Conservation (phyloP, 1,140 invertebrate genomes). For the Macrobrachium nipponense region DNA sequence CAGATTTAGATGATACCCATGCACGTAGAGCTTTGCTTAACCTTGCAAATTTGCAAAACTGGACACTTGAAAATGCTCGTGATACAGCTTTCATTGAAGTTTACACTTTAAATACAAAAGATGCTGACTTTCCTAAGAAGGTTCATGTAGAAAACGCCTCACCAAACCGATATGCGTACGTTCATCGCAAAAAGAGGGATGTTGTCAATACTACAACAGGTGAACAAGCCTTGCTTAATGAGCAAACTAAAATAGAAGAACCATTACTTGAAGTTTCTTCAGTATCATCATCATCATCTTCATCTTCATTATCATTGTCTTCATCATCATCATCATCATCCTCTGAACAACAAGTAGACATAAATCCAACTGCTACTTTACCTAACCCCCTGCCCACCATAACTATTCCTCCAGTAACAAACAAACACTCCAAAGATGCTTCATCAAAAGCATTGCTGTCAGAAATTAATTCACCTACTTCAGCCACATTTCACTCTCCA, state of each 20-base stretch:
- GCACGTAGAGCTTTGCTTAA: constrained; percentile 50
- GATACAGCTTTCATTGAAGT: constrained; percentile 59
- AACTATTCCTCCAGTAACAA: constrained; percentile 4
- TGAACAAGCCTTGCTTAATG: constrained; percentile 27
- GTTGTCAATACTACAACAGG: constrained; percentile 34
- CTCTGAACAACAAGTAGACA: not conserved
- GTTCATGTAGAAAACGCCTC: constrained; percentile 4
- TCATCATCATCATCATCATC: too few relatives aligned
- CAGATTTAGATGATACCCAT: constrained; percentile 42
- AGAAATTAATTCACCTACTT: too few relatives aligned
- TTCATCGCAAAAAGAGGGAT: constrained; percentile 42
- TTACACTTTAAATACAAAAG: constrained; percentile 41
- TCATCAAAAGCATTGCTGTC: too few relatives aligned
- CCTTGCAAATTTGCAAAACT: constrained; percentile 56
- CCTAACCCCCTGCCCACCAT: not conserved
- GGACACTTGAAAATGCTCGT: constrained; percentile 52
- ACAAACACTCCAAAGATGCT: too few relatives aligned
- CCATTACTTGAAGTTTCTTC: not conserved
- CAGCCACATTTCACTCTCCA: too few relatives aligned
- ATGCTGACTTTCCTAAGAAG: constrained; percentile 31
- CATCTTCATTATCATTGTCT: too few relatives aligned
- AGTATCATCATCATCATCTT: not conserved
- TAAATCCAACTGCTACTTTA: not conserved
- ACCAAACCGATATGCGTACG: constrained; percentile 19
- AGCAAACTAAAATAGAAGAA: constrained; percentile 42